Conservation (phyloP, 2,113 vertebrate genomes). For the Siniperca knerii region DNA sequence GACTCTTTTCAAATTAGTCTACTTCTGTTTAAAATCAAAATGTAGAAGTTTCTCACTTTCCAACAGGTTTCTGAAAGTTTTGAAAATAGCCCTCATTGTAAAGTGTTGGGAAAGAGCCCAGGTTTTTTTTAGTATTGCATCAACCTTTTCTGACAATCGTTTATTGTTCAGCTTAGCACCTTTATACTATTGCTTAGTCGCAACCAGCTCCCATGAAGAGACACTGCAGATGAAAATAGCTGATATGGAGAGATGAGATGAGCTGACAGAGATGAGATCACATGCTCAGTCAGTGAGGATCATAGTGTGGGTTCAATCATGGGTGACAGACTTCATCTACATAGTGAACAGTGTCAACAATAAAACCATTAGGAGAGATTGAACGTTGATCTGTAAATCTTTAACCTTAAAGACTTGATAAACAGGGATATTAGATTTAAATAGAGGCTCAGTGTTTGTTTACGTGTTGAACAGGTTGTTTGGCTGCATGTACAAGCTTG, state of each 20-base stretch:
- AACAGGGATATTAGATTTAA: neutral
- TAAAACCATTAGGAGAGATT: neutral
- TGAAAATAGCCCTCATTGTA: neutral
- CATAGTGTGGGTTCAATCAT: neutral
- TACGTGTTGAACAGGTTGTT: neutral
- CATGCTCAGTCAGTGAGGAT: neutral
- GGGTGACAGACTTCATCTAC: neutral
- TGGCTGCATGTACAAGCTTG: constrained; percentile 4
- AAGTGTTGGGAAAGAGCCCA: neutral
- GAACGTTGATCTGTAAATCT: neutral
- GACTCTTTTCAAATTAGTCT: neutral
- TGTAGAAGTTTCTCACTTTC: neutral
- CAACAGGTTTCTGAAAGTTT: neutral
- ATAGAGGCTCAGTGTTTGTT: neutral
- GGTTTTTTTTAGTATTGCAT: neutral
- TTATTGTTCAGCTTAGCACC: constrained; percentile 5
- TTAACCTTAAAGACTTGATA: neutral
- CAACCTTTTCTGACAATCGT: neutral
- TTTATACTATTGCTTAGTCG: neutral
- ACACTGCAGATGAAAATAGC: constrained; percentile 35
- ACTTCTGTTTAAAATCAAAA: neutral
- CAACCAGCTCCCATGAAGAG: constrained; percentile 45
- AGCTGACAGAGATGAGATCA: constrained; percentile 39
- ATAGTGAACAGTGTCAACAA: neutral
- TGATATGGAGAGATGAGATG: constrained; percentile 40